A percentile compares a stretch with the other conserved stretches of the same genome.
phyloP scores from a whole-genome alignment of 2,113 vertebrate species.

The Formicarius rufipectus region DNA sequence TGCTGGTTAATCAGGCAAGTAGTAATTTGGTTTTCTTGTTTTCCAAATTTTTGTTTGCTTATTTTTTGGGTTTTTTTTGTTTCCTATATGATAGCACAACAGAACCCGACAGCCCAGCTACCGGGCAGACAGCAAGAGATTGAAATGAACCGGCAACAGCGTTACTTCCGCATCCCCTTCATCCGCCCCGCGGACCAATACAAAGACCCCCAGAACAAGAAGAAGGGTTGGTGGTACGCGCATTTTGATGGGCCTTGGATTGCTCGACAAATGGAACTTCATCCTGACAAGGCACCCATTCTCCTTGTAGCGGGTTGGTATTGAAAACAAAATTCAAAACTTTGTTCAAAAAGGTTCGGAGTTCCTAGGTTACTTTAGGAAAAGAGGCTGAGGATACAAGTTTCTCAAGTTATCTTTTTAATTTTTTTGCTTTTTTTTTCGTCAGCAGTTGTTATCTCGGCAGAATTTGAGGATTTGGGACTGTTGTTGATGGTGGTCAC shows the following conservation, averaged over 20 bases:
- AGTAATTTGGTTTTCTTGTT: not conserved
- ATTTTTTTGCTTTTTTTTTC: not conserved
- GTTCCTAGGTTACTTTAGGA: not conserved
- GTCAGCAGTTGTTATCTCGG: not conserved
- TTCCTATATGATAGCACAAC: constrained; percentile 78
- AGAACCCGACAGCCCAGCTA: constrained; percentile 80
- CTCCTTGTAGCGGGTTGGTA: constrained; percentile 92
- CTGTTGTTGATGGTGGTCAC: not conserved
- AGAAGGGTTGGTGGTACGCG: constrained; percentile 99
- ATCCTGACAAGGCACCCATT: constrained; percentile 95
- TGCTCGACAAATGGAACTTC: constrained; percentile 96
- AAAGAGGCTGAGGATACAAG: not conserved
- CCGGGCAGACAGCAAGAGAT: constrained; percentile 84
- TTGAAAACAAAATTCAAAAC: not conserved
- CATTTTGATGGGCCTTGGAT: constrained; percentile 98
- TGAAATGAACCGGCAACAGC: constrained; percentile 87
- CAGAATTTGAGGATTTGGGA: not conserved
- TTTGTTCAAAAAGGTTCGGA: not conserved
- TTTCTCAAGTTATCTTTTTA: not conserved
- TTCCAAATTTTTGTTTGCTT: not conserved
- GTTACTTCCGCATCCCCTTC: constrained; percentile 97
- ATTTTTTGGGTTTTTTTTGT: not conserved
- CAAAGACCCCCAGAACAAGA: constrained; percentile 92
- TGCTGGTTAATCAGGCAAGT: not conserved
- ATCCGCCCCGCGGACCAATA: constrained; percentile 92